Percentiles rank a stretch among this genome's conserved stretches.
Evolutionary conservation across 2,888 invertebrate genomes (phyloP).

Genomic region (Chaitophorus viminalis): DNA sequence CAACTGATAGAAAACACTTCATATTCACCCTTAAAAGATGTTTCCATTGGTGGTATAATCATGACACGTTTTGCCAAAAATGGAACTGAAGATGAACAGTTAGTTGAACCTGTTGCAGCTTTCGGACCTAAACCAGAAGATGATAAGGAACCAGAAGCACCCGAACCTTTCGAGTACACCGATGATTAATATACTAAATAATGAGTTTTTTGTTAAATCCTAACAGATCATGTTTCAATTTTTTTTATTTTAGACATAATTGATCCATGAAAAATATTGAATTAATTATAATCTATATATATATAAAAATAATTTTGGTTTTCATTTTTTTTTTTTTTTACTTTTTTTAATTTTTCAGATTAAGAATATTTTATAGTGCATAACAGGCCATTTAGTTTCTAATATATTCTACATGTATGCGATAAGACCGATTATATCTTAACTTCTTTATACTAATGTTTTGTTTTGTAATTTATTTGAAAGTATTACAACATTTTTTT

Average conservation of each 20-base stretch:
- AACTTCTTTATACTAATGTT: not conserved
- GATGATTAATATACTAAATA: conserved; percentile 69
- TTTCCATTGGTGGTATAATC: conserved; percentile 94
- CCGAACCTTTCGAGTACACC: conserved; percentile 96
- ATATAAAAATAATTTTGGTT: conserved; percentile 12
- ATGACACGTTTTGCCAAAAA: conserved; percentile 89
- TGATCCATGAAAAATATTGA: conserved; percentile 34
- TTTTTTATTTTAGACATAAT: conserved; percentile 43
- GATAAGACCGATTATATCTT: not conserved
- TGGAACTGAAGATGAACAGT: conserved; percentile 81
- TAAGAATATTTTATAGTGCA: not conserved
- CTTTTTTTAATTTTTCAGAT: not conserved
- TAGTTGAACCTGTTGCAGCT: conserved; percentile 93
- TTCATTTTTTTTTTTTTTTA: conserved; percentile 6
- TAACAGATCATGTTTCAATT: conserved; percentile 21
- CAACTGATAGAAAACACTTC: conserved; percentile 82
- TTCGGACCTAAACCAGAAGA: conserved; percentile 92
- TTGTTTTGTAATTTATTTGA: not conserved
- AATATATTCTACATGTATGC: not conserved
- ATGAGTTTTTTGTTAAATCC: conserved; percentile 1
- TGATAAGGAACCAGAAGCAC: conserved; percentile 95
- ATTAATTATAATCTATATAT: conserved; percentile 54
- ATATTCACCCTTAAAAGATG: conserved; percentile 89
- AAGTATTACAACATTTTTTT: not conserved
- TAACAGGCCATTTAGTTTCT: not conserved